Conservation (phyloP, 2,113 vertebrate species). For the Lepus europaeus region DNA sequence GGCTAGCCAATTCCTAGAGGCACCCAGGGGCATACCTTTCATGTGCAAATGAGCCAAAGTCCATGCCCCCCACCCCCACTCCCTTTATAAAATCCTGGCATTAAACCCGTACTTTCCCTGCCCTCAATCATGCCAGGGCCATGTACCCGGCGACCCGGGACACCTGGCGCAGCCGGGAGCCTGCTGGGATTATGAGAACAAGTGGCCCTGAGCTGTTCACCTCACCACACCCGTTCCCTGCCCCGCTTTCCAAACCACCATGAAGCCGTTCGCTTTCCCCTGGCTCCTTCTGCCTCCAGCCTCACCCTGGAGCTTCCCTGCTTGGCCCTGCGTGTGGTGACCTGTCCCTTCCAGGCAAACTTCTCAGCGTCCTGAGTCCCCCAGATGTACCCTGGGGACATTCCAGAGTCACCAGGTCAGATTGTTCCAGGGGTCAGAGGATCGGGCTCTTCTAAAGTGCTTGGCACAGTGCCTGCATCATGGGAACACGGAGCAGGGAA, state of each 20-base stretch:
- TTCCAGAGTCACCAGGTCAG: neutral
- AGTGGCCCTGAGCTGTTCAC: neutral
- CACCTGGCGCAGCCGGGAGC: neutral
- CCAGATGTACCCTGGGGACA: neutral
- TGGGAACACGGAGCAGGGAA: neutral
- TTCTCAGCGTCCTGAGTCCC: neutral
- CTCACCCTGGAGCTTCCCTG: fast-evolving
- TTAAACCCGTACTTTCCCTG: neutral
- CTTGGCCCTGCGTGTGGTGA: neutral
- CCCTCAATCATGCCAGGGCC: neutral
- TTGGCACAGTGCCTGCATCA: neutral
- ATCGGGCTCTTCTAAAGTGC: neutral
- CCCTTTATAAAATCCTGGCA: neutral
- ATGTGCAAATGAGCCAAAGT: neutral
- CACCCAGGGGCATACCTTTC: neutral
- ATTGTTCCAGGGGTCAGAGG: neutral
- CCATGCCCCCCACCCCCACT: fast-evolving
- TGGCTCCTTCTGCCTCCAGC: neutral
- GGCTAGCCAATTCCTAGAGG: neutral
- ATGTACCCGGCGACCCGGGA: too few relatives aligned
- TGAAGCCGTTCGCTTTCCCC: neutral
- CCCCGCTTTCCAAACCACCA: neutral
- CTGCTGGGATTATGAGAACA: too few relatives aligned
- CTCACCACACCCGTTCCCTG: neutral
- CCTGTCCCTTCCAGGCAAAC: neutral